Conservation (phyloP, 2,113 vertebrate genomes). For the Syngnathus floridae region DNA sequence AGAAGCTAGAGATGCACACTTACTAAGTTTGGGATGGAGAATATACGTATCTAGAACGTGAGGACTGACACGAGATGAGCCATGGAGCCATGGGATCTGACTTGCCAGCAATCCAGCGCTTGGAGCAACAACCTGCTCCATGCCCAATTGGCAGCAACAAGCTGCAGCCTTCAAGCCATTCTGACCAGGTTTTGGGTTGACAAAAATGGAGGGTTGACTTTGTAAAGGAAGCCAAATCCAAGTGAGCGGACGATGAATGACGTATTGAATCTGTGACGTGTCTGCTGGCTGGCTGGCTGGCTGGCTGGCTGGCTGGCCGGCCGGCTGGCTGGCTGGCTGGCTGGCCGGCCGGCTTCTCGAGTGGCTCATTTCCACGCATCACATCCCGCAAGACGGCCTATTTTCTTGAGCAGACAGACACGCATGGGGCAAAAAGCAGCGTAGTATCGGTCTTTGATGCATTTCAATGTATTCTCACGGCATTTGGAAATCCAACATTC, state of each 20-base stretch:
- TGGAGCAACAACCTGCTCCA: slow-evolving; percentile 63
- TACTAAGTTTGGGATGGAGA: slow-evolving; percentile 21
- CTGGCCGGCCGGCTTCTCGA: too few species aligned
- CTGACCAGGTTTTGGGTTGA: slow-evolving; percentile 16
- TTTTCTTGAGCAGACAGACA: slow-evolving; percentile 17
- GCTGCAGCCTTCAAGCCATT: slow-evolving; percentile 28
- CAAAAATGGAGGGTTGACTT: slow-evolving; percentile 28
- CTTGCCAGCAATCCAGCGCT: slow-evolving; percentile 51
- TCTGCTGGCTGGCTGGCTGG: too few species aligned
- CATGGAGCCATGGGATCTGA: slow-evolving; percentile 46
- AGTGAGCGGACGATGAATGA: slow-evolving; percentile 40
- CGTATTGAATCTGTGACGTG: not conserved
- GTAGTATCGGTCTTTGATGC: not conserved
- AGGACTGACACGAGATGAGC: slow-evolving; percentile 46
- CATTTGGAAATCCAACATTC: not conserved
- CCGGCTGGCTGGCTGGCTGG: too few species aligned
- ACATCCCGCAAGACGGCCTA: not conserved
- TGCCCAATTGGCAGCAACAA: not conserved
- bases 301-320: too few species aligned
- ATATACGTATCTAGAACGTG: slow-evolving; percentile 31
- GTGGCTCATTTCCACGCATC: slow-evolving; percentile 46
- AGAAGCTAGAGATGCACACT: slow-evolving; percentile 9
- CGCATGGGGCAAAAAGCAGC: slow-evolving; percentile 9
- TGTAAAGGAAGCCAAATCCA: slow-evolving; percentile 51
- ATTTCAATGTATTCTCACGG: not conserved